Conservation (phyloP, 2,797 vertebrate species). For the Myoxocephalus aenaeus region DNA sequence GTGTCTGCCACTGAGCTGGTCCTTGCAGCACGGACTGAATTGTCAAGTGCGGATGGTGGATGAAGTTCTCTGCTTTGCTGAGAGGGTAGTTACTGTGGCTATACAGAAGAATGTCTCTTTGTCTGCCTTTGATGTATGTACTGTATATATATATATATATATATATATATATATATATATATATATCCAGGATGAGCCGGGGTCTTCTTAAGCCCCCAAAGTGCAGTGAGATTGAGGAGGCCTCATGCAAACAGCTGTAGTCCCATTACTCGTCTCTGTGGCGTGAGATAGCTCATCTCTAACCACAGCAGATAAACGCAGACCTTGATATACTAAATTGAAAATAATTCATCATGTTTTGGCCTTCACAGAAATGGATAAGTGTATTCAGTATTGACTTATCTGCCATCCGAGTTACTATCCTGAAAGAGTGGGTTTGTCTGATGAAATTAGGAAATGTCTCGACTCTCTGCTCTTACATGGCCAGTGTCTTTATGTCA, state of each 20-base stretch:
- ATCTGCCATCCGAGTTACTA: slow-evolving; percentile 52
- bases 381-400: slow-evolving; percentile 49
- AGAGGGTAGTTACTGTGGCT: slow-evolving; percentile 68
- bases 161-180: too few relatives aligned
- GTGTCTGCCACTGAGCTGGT: slow-evolving; percentile 33
- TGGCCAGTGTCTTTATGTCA: slow-evolving; percentile 24
- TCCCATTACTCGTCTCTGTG: slow-evolving; percentile 49
- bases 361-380: slow-evolving; percentile 71
- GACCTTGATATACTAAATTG: slow-evolving; percentile 30
- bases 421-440: slow-evolving; percentile 8
- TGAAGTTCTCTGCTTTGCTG: slow-evolving; percentile 62
- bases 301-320: slow-evolving; percentile 51
- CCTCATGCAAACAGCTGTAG: slow-evolving; percentile 20
- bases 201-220: slow-evolving; percentile 20
- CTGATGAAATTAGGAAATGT: slow-evolving; percentile 52
- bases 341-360: slow-evolving; percentile 54
- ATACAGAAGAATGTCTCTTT: slow-evolving; percentile 37
- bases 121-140: not conserved
- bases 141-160: not conserved
- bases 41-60: slow-evolving; percentile 62
- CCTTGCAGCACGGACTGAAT: slow-evolving; percentile 28
- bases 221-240: slow-evolving; percentile 18
- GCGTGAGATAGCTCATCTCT: slow-evolving; percentile 38
- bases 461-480: slow-evolving; percentile 1
- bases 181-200: slow-evolving; percentile 16